Conservation (phyloP, 2,797 vertebrate genomes). For the Sitta carolinensis region DNA sequence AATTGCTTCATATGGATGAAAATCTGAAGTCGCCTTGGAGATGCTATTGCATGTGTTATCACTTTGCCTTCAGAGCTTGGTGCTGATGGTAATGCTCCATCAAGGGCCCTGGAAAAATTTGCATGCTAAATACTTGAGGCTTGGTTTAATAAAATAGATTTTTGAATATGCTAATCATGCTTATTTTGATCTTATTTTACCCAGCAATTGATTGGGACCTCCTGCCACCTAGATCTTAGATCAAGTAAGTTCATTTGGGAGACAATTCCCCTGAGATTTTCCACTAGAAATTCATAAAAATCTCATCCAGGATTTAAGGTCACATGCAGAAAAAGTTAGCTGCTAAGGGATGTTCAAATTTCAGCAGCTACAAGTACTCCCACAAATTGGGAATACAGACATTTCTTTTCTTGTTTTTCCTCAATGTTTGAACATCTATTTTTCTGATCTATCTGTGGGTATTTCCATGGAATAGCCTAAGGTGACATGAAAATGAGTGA, state of each 20-base stretch:
- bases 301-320: background rate
- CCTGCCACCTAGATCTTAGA: background rate
- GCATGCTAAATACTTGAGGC: constrained; percentile 15
- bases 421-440: background rate
- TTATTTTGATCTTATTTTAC: background rate
- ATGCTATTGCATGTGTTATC: constrained; percentile 35
- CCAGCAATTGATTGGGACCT: background rate
- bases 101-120: constrained; percentile 33
- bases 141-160: constrained; percentile 31
- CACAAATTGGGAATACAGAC: background rate
- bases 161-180: constrained; percentile 1
- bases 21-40: constrained; percentile 45
- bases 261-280: background rate
- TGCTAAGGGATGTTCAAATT: background rate
- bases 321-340: background rate
- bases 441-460: background rate
- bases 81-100: background rate
- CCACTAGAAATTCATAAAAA: background rate
- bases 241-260: background rate
- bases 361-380: background rate
- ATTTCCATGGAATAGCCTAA: background rate
- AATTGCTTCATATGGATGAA: constrained; percentile 42
- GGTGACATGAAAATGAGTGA: background rate
- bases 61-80: background rate
- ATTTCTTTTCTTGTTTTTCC: background rate